Percentiles rank a stretch among this genome's conserved stretches.
Conservation (phyloP, 37 sponge, comb jelly and placozoan species). For the Halisarca cf. caerulea region DNA sequence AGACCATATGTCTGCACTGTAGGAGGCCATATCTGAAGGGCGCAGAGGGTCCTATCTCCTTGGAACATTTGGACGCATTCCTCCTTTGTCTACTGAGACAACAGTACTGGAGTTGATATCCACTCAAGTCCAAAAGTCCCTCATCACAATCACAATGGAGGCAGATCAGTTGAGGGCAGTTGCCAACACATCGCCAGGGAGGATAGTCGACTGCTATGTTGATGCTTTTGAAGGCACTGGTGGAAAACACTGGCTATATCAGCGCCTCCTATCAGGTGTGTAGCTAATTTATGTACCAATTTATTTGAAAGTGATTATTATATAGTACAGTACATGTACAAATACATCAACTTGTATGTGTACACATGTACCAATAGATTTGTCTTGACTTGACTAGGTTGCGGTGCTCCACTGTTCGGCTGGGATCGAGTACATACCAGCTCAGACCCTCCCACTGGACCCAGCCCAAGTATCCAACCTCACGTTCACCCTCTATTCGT, state of each 20-base stretch:
- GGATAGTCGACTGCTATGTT: slow-evolving; percentile 74
- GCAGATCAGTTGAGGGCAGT: slow-evolving; percentile 68
- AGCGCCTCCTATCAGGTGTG: slow-evolving; percentile 66
- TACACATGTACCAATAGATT: no score
- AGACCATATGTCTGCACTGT: no score
- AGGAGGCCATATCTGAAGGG: slow-evolving; percentile 32
- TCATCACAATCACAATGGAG: slow-evolving; percentile 60
- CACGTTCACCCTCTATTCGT: slow-evolving; percentile 69
- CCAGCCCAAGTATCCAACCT: slow-evolving; percentile 45
- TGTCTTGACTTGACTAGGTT: slow-evolving; percentile 36
- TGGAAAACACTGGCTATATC: slow-evolving; percentile 71
- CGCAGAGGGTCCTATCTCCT: slow-evolving; percentile 53
- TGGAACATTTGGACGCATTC: slow-evolving; percentile 56
- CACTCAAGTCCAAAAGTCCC: slow-evolving; percentile 25
- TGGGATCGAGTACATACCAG: slow-evolving; percentile 69
- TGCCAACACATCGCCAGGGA: slow-evolving; percentile 57
- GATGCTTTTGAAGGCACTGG: slow-evolving; percentile 70
- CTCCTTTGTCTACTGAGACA: slow-evolving; percentile 14
- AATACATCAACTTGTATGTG: no score
- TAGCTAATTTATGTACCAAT: background rate
- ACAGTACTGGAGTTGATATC: slow-evolving; percentile 64
- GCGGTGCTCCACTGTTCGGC: slow-evolving; percentile 79
- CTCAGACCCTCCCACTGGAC: slow-evolving; percentile 46
- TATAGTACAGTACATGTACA: no score
- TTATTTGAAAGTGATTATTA: background rate